Conservation (phyloP, 2,113 vertebrate species). For the Oreochromis tanganicae region DNA sequence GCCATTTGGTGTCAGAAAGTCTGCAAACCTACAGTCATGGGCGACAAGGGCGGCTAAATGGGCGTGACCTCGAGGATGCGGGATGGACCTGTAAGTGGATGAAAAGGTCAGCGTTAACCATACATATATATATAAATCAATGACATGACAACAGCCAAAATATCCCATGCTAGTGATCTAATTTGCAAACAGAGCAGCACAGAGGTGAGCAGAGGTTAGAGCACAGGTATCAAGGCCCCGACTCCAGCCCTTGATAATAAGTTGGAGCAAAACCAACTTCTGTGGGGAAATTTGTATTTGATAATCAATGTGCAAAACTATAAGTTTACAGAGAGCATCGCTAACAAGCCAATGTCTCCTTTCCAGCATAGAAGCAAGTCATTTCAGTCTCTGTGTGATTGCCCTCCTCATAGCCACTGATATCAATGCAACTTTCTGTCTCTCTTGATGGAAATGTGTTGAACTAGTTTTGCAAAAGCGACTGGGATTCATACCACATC, state of each 20-base stretch:
- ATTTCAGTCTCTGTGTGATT: neutral
- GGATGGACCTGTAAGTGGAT: slow-evolving; percentile 84
- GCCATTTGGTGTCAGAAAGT: neutral
- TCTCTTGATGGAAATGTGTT: neutral
- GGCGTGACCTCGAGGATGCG: slow-evolving; percentile 94
- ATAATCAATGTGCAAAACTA: neutral
- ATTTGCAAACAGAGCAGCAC: neutral
- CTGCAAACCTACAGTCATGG: slow-evolving; percentile 85
- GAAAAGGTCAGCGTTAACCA: neutral
- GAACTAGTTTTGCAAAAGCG: neutral
- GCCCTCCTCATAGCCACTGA: neutral
- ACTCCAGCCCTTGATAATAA: neutral
- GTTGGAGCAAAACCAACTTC: neutral
- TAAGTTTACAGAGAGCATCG: neutral
- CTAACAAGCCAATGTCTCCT: neutral
- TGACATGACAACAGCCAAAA: neutral
- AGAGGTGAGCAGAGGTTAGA: neutral
- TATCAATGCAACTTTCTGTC: neutral
- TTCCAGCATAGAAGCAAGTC: neutral
- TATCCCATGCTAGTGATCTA: neutral
- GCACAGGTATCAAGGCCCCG: neutral
- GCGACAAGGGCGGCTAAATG: slow-evolving; percentile 93
- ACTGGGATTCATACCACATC: neutral
- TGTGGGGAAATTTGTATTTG: neutral
- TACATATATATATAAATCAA: neutral